These are phyloP conservation scores for Agrypnia vestita DNA, from an alignment of 1,140 invertebrate genomes.

Conservation along the genomic window DNA sequence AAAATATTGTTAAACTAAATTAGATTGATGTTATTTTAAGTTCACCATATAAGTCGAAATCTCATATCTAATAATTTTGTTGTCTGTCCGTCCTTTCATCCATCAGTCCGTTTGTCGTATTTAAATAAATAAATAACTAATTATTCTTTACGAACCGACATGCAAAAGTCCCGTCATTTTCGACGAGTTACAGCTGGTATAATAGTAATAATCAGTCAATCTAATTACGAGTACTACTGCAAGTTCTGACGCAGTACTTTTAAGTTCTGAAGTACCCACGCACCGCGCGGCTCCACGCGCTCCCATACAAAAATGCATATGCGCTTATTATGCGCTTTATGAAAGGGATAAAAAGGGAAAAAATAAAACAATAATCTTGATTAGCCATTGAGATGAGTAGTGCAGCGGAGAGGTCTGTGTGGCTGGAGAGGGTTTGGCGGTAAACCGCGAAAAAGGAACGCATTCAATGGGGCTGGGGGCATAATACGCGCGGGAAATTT, in stretches of 20 bases:
- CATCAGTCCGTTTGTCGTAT: no score
- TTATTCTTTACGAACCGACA: no score
- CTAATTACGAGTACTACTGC: not conserved
- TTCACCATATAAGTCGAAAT: no score
- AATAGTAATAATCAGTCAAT: not conserved
- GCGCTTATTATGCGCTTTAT: constrained; percentile 37
- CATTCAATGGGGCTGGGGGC: not conserved
- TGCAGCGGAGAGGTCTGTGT: constrained; percentile 1
- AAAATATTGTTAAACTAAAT: no score
- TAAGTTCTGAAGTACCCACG: not conserved
- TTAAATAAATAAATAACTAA: no score
- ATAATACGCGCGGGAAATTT: constrained; percentile 9
- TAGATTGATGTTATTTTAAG: no score
- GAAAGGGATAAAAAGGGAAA: constrained; percentile 23
- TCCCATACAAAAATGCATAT: constrained; percentile 24
- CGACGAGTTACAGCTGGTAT: no score
- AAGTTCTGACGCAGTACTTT: not conserved
- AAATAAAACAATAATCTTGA: constrained; percentile 44
- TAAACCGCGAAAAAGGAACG: constrained; percentile 31
- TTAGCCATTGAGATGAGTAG: constrained; percentile 50
- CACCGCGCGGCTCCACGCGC: constrained; percentile 13
- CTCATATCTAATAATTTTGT: no score
- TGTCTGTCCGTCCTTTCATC: no score
- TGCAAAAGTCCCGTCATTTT: no score
- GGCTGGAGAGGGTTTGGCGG: constrained; percentile 10